Evolutionary conservation across 2,888 invertebrate genomes (phyloP), one percentile per base, ranked within the genome.

Genomic region (Bimastos eiseni): DNA sequence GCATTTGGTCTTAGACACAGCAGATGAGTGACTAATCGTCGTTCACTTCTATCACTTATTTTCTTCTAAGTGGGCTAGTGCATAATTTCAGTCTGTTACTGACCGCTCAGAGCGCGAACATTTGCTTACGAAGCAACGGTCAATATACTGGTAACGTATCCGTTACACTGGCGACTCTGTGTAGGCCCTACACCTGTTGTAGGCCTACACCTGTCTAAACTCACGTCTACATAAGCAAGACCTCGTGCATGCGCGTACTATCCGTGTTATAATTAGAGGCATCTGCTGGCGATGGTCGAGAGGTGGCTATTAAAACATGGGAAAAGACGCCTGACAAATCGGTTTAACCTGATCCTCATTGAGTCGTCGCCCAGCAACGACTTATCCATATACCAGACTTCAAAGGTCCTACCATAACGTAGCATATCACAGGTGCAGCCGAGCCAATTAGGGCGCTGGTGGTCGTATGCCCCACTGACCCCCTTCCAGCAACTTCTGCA

Each of bases 291-390:
- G n/a, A n/a, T 70, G 70, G 70, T 70, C 70, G 70, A 70, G 13
- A n/a, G 70, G 30, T 70, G n/a, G 70, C 70, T 70, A 70, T 70
- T 70, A 70, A n/a, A n/a, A 70, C 70, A n/a, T 70, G 70, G 70
- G 70, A 70, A 49, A 70, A 70, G 30, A 70, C 70, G 11, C 11
- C 5, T 6, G n/a, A 70, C 70, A 70, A 70, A 70, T 70, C 30
- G 70, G 4, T 70, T 70, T 30, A 70, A 70, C 70, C 70, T 70
- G 70, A 1, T 70, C 70, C n/a, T 70, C 70, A n/a, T n/a, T n/a
- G 70, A n/a, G 70, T n/a, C 17, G 70, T n/a, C 70, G 70, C 3
- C 30, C 4, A 4, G 55, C 24, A 30, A 55, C 4, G 24, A 30
- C 70, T 70, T n/a, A 70, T 70, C 70, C 6, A 70, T 4, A 8